Conservation (phyloP, 2,113 vertebrate species). For the Platichthys flesus region DNA sequence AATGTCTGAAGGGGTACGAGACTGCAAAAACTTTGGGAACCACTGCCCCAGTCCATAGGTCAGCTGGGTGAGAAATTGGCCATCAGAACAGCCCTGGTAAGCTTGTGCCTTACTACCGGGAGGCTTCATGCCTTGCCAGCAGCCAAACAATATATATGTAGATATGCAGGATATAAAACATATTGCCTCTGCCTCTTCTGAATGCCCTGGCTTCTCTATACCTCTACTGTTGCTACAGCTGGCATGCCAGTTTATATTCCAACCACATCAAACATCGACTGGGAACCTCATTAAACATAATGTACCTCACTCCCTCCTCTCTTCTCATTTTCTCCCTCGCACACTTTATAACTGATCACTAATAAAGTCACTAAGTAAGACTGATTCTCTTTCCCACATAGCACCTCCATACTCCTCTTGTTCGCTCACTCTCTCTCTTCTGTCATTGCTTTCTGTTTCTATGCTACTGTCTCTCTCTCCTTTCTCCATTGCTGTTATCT, state of each 20-base stretch:
- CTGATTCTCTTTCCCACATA: constrained; percentile 27
- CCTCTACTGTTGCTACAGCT: not conserved
- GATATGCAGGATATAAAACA: constrained; percentile 1
- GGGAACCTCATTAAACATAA: constrained; percentile 41
- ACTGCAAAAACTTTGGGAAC: too few relatives aligned
- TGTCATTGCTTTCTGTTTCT: not conserved
- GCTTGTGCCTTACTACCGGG: not conserved
- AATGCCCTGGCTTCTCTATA: not conserved
- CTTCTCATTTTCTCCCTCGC: not conserved
- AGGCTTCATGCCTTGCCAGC: not conserved
- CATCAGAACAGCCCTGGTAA: constrained; percentile 6
- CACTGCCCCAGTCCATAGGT: not conserved
- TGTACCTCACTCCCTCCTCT: constrained; percentile 11
- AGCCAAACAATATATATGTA: constrained; percentile 15
- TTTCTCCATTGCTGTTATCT: too few relatives aligned
- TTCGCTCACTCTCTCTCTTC: not conserved
- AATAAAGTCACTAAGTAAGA: constrained; percentile 59
- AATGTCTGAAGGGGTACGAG: too few relatives aligned
- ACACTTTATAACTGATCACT: constrained; percentile 38
- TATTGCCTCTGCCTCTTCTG: constrained; percentile 4
- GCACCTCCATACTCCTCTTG: not conserved
- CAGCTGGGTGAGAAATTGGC: not conserved
- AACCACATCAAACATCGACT: constrained; percentile 29
- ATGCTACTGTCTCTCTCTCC: not conserved
- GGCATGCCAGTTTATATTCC: constrained; percentile 27